phyloP scores from a whole-genome alignment of 1,140 invertebrate species.

The Thaumatotibia leucotreta region DNA sequence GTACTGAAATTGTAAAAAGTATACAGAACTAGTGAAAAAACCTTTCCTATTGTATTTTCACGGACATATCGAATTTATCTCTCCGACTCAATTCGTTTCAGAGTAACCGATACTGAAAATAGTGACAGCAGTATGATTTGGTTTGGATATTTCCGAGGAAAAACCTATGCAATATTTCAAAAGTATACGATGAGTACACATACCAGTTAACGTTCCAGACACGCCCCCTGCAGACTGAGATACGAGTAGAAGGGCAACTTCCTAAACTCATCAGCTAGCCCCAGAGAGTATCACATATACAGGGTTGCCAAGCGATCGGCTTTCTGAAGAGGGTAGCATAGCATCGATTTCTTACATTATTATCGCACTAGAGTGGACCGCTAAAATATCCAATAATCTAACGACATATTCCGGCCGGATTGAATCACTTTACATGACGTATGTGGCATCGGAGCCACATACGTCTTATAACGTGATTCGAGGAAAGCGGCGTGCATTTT shows the following conservation, averaged over 20 bases:
- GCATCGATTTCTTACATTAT: not conserved
- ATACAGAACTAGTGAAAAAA: no score
- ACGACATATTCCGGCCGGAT: not conserved
- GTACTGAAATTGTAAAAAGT: no score
- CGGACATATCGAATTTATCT: no score
- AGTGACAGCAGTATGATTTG: no score
- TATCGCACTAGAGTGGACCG: not conserved
- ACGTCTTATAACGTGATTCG: conserved; percentile 4
- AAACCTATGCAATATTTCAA: no score
- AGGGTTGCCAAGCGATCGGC: not conserved
- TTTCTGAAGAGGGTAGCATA: not conserved
- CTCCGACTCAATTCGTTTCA: no score
- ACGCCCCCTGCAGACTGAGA: conserved; percentile 28
- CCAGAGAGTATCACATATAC: conserved; percentile 24
- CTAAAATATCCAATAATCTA: not conserved
- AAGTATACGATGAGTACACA: conserved; percentile 6
- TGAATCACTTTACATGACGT: no score
- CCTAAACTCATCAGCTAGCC: conserved; percentile 45
- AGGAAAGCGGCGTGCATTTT: not conserved
- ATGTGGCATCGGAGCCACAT: not conserved
- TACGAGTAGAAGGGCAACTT: conserved; percentile 36
- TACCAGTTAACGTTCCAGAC: conserved; percentile 27
- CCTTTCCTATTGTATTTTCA: no score
- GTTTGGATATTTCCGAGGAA: no score
- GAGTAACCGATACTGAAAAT: no score